phyloP scores from a whole-genome alignment of 2,888 invertebrate species.

The Morpho helenor region DNA sequence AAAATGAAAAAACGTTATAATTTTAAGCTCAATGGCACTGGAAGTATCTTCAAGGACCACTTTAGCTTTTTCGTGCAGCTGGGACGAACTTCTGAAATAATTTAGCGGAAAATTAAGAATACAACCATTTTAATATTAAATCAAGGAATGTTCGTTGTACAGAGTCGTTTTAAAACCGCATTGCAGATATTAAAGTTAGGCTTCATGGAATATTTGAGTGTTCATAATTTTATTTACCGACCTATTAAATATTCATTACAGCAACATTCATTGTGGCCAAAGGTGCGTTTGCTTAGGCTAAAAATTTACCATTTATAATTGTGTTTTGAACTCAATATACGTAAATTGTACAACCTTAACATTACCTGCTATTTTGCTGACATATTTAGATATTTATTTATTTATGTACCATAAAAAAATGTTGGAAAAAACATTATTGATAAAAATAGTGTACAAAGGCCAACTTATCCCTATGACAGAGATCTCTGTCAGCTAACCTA shows the following conservation, averaged over 20 bases:
- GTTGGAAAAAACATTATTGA: no score
- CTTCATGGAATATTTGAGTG: constrained; percentile 14
- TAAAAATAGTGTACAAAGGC: no score
- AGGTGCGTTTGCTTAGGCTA: background rate
- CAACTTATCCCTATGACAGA: no score
- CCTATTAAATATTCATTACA: constrained; percentile 8
- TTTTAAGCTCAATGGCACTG: background rate
- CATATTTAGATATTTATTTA: no score
- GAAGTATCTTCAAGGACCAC: constrained; percentile 7
- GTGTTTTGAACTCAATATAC: background rate
- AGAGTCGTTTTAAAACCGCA: constrained; percentile 19
- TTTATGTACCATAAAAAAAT: no score
- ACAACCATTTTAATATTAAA: constrained; percentile 22
- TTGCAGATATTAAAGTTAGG: constrained; percentile 21
- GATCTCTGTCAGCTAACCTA: no score
- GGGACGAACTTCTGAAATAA: constrained; percentile 17
- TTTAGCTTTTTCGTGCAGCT: constrained; percentile 11
- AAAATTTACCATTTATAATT: background rate
- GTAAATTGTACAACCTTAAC: no score
- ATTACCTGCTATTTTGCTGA: no score
- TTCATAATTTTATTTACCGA: constrained; percentile 3
- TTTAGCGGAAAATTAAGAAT: constrained; percentile 16
- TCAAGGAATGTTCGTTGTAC: constrained; percentile 5
- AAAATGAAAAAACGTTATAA: background rate
- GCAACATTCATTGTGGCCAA: background rate